Percentiles rank a stretch among this genome's conserved stretches.
Evolutionary conservation across 1,140 invertebrate genomes (phyloP).

Genomic region (Drosophila triauraria): DNA sequence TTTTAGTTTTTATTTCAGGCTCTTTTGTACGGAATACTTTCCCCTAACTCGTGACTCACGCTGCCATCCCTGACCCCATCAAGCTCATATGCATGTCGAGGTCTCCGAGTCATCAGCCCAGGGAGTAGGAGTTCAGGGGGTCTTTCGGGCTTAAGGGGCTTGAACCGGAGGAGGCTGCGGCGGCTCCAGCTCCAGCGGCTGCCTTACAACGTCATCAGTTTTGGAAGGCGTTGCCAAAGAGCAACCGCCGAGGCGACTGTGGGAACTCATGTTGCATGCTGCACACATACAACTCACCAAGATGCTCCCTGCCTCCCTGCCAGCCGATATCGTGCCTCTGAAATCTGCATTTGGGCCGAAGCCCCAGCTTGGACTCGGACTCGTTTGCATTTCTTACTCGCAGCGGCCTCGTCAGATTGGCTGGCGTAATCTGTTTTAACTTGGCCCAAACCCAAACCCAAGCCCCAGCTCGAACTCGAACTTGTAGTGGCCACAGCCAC

Average conservation of each 20-base stretch:
- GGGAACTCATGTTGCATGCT: slow-evolving; percentile 80
- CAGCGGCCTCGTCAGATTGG: slow-evolving; percentile 64
- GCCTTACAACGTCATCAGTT: slow-evolving; percentile 81
- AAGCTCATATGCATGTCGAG: slow-evolving; percentile 78
- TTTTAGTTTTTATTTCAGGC: not conserved
- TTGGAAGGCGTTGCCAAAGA: slow-evolving; percentile 81
- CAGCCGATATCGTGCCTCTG: slow-evolving; percentile 70
- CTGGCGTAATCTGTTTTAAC: slow-evolving; percentile 69
- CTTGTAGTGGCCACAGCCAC: slow-evolving; percentile 44
- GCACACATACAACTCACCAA: slow-evolving; percentile 67
- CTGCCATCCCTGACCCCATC: slow-evolving; percentile 14
- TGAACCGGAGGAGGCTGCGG: slow-evolving; percentile 18
- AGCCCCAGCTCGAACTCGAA: slow-evolving; percentile 28
- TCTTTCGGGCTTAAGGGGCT: not conserved
- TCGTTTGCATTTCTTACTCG: slow-evolving; percentile 74
- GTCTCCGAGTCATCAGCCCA: slow-evolving; percentile 50
- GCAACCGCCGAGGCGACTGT: slow-evolving; percentile 76
- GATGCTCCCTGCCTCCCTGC: not conserved
- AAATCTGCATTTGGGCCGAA: slow-evolving; percentile 75
- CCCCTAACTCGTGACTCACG: slow-evolving; percentile 22
- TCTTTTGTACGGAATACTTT: too few relatives aligned
- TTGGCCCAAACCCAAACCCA: slow-evolving; percentile 27
- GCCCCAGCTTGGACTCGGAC: slow-evolving; percentile 35
- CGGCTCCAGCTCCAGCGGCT: slow-evolving; percentile 55
- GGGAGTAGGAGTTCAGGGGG: slow-evolving; percentile 38